These are phyloP conservation scores for Numenius arquata DNA, from an alignment of 2,113 vertebrate genomes.

Conservation along the genomic window DNA sequence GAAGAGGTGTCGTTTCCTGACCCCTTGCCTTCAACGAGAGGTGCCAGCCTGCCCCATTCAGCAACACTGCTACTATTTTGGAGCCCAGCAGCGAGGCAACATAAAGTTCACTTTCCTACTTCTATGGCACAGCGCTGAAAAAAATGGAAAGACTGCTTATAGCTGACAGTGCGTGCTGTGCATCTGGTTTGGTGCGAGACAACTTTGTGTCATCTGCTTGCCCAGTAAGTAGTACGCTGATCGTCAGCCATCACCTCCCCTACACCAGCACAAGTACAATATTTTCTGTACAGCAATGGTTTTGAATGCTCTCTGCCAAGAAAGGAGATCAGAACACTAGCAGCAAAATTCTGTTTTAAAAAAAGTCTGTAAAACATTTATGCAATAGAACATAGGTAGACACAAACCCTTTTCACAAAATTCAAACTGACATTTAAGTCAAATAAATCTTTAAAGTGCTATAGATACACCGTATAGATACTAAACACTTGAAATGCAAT, in stretches of 20 bases:
- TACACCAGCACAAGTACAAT: rapidly evolving
- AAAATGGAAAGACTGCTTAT: background rate
- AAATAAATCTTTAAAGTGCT: background rate
- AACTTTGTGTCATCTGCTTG: background rate
- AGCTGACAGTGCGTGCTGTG: background rate
- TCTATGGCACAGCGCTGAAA: background rate
- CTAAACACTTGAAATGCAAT: background rate
- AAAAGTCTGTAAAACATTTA: background rate
- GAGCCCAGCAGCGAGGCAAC: background rate
- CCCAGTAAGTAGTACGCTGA: background rate
- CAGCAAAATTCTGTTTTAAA: background rate
- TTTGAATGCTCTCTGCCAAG: background rate
- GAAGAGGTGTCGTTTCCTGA: background rate
- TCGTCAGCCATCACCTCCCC: background rate
- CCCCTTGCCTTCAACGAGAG: background rate
- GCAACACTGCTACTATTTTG: background rate
- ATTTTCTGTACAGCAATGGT: background rate
- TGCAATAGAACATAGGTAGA: background rate
- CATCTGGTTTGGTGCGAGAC: background rate
- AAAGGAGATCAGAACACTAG: background rate
- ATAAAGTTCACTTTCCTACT: background rate
- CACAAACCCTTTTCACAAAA: background rate
- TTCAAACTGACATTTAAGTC: background rate
- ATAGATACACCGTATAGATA: background rate
- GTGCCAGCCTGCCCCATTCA: background rate